phyloP scores from a whole-genome alignment of 2,888 invertebrate genomes.

The Holacanthella duospinosa region DNA sequence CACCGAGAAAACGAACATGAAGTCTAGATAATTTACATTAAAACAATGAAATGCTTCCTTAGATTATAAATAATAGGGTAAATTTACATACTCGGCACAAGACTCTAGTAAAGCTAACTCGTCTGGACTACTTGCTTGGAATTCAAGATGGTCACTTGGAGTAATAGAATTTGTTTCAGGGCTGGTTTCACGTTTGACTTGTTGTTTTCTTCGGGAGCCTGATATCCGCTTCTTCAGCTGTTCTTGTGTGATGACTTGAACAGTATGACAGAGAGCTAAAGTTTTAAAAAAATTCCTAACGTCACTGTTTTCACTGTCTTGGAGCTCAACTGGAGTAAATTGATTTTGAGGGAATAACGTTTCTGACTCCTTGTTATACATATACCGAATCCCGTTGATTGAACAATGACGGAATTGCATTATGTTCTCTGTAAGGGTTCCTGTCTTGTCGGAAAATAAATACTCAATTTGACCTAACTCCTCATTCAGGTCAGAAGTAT shows the following conservation, averaged over 20 bases:
- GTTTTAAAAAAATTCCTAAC: conserved; percentile 62
- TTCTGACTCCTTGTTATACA: conserved; percentile 35
- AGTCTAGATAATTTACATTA: conserved; percentile 43
- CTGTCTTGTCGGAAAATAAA: conserved; percentile 74
- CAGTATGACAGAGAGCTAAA: conserved; percentile 65
- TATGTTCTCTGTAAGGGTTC: conserved; percentile 71
- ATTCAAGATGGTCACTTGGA: conserved; percentile 38
- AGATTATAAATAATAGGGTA: neutral
- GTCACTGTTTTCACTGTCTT: conserved; percentile 43
- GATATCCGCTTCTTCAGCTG: neutral
- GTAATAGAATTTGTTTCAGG: neutral
- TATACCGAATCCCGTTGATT: conserved; percentile 52
- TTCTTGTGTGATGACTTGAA: conserved; percentile 48
- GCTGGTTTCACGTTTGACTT: neutral
- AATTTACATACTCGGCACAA: conserved; percentile 47
- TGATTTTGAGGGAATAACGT: conserved; percentile 46
- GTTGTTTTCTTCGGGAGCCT: neutral
- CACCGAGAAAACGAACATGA: conserved; percentile 49
- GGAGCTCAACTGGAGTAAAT: conserved; percentile 15
- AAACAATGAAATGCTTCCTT: conserved; percentile 41
- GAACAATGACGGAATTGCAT: conserved; percentile 71
- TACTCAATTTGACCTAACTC: conserved; percentile 72
- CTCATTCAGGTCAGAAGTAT: conserved; percentile 76
- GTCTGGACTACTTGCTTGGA: conserved; percentile 80
- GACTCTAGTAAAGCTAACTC: conserved; percentile 44